Conservation (phyloP, 2,113 vertebrate species). For the Scolopax mira region DNA sequence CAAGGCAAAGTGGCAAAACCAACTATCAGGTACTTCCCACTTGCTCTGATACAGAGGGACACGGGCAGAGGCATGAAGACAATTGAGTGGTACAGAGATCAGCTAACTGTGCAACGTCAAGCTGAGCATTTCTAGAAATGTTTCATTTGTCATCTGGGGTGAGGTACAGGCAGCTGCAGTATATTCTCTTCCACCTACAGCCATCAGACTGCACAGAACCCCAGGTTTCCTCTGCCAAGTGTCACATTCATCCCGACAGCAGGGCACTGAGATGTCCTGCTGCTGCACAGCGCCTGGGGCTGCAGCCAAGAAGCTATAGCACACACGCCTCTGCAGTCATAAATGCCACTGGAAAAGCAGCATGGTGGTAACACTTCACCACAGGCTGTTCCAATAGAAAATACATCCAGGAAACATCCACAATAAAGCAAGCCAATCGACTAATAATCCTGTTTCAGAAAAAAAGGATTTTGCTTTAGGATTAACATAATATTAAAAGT, state of each 20-base stretch:
- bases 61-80: no score
- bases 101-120: neutral
- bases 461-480: neutral
- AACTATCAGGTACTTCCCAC: neutral
- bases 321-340: accelerated
- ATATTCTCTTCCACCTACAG: neutral
- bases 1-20: neutral
- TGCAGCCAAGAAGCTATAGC: neutral
- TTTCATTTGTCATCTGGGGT: neutral
- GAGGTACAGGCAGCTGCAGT: neutral
- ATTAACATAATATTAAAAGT: neutral
- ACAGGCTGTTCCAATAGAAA: neutral
- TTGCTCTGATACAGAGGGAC: neutral
- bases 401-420: neutral
- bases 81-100: accelerated
- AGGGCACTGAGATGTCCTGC: neutral
- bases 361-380: neutral
- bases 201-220: neutral
- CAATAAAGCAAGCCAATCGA: neutral
- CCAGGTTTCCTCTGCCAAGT: neutral
- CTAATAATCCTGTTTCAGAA: neutral
- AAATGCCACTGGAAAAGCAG: neutral
- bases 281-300: neutral
- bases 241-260: accelerated
- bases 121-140: neutral